Evolutionary conservation across 1,140 invertebrate species (phyloP), one percentile per base, ranked within the genome.

Genomic region (Antheraea mylitta): DNA sequence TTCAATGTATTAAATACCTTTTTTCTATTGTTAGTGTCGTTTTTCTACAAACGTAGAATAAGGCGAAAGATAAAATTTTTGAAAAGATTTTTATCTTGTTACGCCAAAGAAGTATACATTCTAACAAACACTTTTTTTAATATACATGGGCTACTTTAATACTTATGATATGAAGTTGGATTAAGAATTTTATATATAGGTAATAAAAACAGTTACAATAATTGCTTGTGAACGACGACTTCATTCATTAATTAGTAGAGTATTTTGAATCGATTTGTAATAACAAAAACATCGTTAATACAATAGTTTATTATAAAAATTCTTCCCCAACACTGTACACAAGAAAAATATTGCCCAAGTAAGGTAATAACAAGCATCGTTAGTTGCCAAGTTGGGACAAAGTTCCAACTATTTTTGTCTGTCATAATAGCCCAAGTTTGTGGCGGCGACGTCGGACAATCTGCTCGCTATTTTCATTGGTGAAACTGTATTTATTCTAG

Each of bases 401-500:
- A 75, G 86, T 82, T 72, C 69, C 74, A 85, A 88, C 82, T 85
- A 89, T 89, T 88, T 89, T 88, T 85, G 86, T 82, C 78, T 79
- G 71, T 87, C 81, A 88, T 89, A 89, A 89, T 88, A 89, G 86
- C 77, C 63, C 58, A 89, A 89, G 86, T 89, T 89, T 80, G 75
- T 74, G 59, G 67, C 73, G 60, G n/a, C 64, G 62, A 19, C 37
- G 64, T 11, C 72, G 72, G 75, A 78, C 83, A 81, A 86, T 86
- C 77, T 82, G 84, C 63, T 71, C 58, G 69, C 72, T 70, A 80
- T 82, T 83, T 76, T 74, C 76, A 68, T 66, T 73, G 61, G 77
- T 67, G 73, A 73, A 62, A 80, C 70, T 70, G 77, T 79, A 75
- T 84, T 83, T 83, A 81, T 78, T 69, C 71, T 70, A 62, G 73